These are phyloP conservation scores for Dryobates pubescens DNA, from an alignment of 2,797 vertebrate species.

Conservation along the genomic window DNA sequence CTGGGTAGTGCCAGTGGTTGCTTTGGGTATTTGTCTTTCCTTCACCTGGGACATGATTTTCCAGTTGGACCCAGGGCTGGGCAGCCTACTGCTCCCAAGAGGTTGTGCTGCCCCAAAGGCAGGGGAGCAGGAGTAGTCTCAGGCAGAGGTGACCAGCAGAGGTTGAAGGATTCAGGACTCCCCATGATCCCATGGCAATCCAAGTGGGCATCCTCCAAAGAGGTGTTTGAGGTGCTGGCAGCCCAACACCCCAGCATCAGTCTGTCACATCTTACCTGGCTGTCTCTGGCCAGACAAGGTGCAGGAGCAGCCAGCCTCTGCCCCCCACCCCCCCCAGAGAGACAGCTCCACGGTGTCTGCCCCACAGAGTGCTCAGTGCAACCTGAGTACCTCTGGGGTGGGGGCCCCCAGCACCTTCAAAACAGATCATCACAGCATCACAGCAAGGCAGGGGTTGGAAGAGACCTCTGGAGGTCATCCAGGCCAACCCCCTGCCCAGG, in stretches of 20 bases:
- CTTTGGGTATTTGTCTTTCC: neutral
- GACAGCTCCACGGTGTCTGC: rapidly evolving
- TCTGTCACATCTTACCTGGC: neutral
- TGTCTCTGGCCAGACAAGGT: neutral
- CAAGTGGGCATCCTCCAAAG: neutral
- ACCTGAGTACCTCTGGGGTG: neutral
- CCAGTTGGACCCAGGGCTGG: neutral
- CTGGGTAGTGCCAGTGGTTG: neutral
- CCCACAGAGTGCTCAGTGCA: too few relatives aligned
- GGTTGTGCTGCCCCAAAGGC: neutral
- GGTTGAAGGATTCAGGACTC: neutral
- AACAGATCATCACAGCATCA: neutral
- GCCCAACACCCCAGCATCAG: rapidly evolving
- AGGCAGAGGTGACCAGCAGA: neutral
- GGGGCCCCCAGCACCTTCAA: neutral
- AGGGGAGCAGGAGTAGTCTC: neutral
- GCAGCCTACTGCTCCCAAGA: neutral
- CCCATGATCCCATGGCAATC: neutral
- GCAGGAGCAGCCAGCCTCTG: neutral
- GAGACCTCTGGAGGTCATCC: too few relatives aligned
- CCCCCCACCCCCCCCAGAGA: neutral
- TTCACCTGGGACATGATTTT: neutral
- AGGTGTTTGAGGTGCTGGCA: too few relatives aligned
- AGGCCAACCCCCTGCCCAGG: too few relatives aligned
- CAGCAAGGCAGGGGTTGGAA: too few relatives aligned